Base-by-base conservation (phyloP, 2,797 vertebrate genomes). In the Pseudochirops cupreus region DNA sequence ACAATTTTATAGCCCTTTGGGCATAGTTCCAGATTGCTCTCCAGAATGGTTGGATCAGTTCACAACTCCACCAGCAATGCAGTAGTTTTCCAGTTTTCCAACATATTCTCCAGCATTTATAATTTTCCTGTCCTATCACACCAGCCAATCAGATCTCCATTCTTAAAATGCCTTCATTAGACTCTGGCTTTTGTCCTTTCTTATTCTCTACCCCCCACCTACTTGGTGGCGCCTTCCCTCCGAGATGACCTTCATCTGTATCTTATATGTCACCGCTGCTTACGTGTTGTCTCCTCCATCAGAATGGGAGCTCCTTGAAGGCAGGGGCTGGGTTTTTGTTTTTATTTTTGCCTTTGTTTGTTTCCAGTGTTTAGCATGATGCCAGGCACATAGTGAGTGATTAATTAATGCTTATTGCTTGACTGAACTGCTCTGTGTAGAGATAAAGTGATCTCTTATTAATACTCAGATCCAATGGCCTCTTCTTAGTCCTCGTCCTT, bases 151-250 rank as follows among this genome's bases (percentile, higher is more conserved):
- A 21, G 33, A 67, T 67, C 62, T n/a, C 62, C 18, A 89, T 28
- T 52, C 74, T 89, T 93, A 89, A 93, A 87, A 57, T 12, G 33
- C 26, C 33, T 39, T 28, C 33, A 39, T 7, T 58, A 6, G 13
- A 28, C 31, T 39, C 4, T 13, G 16, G 5, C 82, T 56, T 0
- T 26, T 39, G 26, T 33, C 12, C 6, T 50, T 54, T 5, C 39
- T 14, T 4, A 5, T 39, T 6, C 1, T 29, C 1, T 9, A 4
- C 26, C 13, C 13, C 39, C 2, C 50, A 39, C 46, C 1, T 21
- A 12, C n/a, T 74, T 57, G 56, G 56, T 26, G 26, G 6, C 26
- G 39, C 24, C 4, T 74, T 31, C 1, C 14, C 21, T 93, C 10
- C 12, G 33, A 67, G 31, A 67, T 67, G 62, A n/a, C 62, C 5